Evolutionary conservation across 2,797 vertebrate species (phyloP).

Genomic region (Coilia nasus): DNA sequence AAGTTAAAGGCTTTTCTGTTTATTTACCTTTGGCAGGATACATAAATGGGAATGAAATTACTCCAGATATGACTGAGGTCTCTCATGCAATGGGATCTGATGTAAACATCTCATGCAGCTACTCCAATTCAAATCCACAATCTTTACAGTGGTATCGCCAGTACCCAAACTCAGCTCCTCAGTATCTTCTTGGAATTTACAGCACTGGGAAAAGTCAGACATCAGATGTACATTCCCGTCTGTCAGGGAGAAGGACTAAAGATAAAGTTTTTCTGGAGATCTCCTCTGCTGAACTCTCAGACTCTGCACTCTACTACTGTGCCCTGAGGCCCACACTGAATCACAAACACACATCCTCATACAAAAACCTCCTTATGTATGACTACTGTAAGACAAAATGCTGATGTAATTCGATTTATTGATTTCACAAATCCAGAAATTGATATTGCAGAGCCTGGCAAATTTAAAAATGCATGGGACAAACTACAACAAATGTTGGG

Average conservation of each 20-base stretch:
- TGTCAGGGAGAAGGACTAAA: background rate
- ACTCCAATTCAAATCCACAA: background rate
- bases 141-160: background rate
- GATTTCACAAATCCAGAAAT: no score
- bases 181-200: background rate
- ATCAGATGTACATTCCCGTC: background rate
- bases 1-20: no score
- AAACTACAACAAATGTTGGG: no score
- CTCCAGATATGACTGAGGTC: no score
- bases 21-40: no score
- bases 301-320: conserved; percentile 13
- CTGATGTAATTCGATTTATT: no score
- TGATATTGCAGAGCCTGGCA: no score
- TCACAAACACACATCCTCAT: background rate
- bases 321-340: background rate
- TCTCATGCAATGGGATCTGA: background rate
- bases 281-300: background rate
- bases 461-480: no score
- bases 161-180: background rate
- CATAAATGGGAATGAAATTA: no score
- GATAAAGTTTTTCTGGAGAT: background rate
- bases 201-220: background rate
- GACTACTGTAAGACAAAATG: no score
- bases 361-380: background rate
- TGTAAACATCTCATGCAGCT: conserved; percentile 1